phyloP scores from a whole-genome alignment of 2,888 invertebrate species.

The Chrysopilus asiliformis region DNA sequence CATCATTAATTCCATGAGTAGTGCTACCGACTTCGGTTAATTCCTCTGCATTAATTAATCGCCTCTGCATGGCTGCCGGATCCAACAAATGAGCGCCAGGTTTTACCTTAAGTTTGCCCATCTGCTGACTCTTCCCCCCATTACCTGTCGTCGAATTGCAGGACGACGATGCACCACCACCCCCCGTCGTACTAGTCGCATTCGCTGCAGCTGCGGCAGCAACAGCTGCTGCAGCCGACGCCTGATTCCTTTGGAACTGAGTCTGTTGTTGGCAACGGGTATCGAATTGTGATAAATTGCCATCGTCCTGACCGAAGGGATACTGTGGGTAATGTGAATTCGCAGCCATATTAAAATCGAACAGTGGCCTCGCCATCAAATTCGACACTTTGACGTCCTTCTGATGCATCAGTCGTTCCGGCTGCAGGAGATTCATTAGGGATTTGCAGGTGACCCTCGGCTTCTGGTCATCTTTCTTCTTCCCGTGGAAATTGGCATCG shows the following conservation, averaged over 20 bases:
- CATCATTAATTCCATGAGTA: conserved; percentile 44
- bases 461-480: conserved; percentile 36
- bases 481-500: too few relatives aligned
- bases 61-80: conserved; percentile 38
- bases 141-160: conserved; percentile 10
- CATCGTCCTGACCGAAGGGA: conserved; percentile 3
- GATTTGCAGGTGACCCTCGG: conserved; percentile 50
- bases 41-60: conserved; percentile 38
- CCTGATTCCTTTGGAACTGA: conserved; percentile 37
- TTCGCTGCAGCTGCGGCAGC: conserved; percentile 17
- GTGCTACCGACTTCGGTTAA: conserved; percentile 51
- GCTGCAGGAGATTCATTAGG: conserved; percentile 46
- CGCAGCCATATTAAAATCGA: conserved; percentile 22
- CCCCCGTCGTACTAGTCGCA: conserved; percentile 30
- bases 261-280: conserved; percentile 29
- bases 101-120: conserved; percentile 41
- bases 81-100: conserved; percentile 42
- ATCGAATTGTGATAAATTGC: neutral
- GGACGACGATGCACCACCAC: too few relatives aligned
- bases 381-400: conserved; percentile 34
- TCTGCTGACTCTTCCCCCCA: conserved; percentile 9
- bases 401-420: conserved; percentile 26
- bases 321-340: conserved; percentile 28
- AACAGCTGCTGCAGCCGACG: conserved; percentile 15
- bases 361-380: conserved; percentile 25